Evolutionary conservation across 2,797 vertebrate genomes (phyloP), one percentile per base, ranked within the genome.

Genomic region (Microctenopoma steveboyesi): DNA sequence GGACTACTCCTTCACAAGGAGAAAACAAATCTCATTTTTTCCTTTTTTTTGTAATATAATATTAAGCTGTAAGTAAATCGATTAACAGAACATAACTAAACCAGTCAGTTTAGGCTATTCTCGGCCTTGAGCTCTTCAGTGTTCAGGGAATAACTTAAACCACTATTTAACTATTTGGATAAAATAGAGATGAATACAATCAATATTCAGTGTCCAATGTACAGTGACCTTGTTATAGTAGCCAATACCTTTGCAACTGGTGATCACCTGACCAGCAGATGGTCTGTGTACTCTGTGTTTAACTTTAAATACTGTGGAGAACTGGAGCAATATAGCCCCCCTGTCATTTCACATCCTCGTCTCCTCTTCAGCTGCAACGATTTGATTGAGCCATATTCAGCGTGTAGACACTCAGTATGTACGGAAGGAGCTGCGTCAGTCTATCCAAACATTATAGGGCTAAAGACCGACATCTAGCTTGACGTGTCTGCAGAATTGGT

Each of bases 121-220:
- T 90, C 82, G 68, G 91, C 89, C 91, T 91, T 86, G 83, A 92
- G 89, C 82, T 63, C 79, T 91, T 72, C 80, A 87, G 59, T 84
- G 91, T 93, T 94, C 94, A 94, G 94, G 94, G 91, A 94, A 92
- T 88, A 83, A 92, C 82, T 90, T 86, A 90, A 94, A 95, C 94
- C 94, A 95, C 94, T 95, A 94, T 74, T n/a, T 46, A 76, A 76
- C 39, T 81, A 78, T 88, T 87, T 89, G 76, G 86, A 88, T 68
- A 55, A 77, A 82, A 60, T 18, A 69, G 64, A 83, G 62, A 81
- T 59, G 82, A 78, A 76, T 59, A 59, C 30, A 42, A 72, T 69
- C 49, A 59, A 61, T 72, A 77, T 80, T 46, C 57, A 48, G 9
- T 2, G 25, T 22, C n/a, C 18, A 48, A 2, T 48, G 14, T 22